Evolutionary conservation across 2,888 invertebrate species (phyloP), one percentile per base, ranked within the genome.

Genomic region (Baccha elongata): DNA sequence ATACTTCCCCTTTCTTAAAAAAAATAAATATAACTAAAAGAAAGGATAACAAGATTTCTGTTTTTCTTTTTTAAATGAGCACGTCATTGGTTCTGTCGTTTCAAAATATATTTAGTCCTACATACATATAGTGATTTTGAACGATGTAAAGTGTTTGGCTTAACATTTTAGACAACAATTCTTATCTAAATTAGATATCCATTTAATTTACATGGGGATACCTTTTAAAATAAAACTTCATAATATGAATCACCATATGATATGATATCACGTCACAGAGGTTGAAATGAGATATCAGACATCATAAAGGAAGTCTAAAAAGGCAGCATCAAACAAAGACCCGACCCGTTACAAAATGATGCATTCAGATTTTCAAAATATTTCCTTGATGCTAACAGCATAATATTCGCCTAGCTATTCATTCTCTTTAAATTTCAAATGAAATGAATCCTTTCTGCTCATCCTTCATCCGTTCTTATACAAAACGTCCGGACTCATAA

Each of bases 361-460:
- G 4, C 29, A 52, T 19, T 7, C 19, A 35, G 32, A 17, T 23
- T 23, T 21, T 23, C 13, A 21, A 10, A 40, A 55, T 37, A 13
- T 23, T 55, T 40, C 37, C 21, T 55, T 13, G 21, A 15, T 15
- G 40, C 21, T 55, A 23, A 37, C 10, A 13, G 23, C 19, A 32
- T 13, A 37, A 23, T 23, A 13, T 40, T 55, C 40, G 37, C 3
- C 23, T 23, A 10, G 55, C 21, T 48, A 55, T 55, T 37, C 35
- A 55, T 37, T 23, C 21, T 29, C 26, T 42, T 42, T 42, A n/a
- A 29, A 21, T 17, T 60, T 17, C 17, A 42, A 29, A 29, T 42
- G 60, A 60, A 60, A 42, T 26, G 42, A 17, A 26, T 23, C 42
- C 37, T 29, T 32, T 58, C 46, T n/a, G 10, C 21, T 40, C 10